Evolutionary conservation across 1,140 invertebrate genomes (phyloP), one percentile per base, ranked within the genome.

Genomic region (Cepaea nemoralis): DNA sequence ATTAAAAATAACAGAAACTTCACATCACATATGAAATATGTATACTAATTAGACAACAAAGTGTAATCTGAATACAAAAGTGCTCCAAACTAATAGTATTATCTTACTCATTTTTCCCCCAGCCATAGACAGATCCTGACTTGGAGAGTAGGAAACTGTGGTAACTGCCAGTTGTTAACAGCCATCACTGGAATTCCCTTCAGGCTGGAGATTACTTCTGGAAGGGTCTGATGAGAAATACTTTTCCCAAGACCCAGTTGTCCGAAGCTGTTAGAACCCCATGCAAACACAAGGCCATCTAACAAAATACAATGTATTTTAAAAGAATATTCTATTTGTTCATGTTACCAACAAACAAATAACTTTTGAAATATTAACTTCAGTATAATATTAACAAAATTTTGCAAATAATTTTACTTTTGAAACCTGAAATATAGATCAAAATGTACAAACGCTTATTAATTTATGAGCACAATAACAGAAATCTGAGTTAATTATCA

Each of bases 41-140:
- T n/a, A n/a, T n/a, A n/a, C n/a, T n/a, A n/a, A n/a, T n/a, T n/a
- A n/a, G n/a, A n/a, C n/a, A n/a, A n/a, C n/a, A n/a, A n/a, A n/a
- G n/a, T n/a, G n/a, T n/a, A n/a, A n/a, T n/a, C n/a, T n/a, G n/a
- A n/a, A n/a, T n/a, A n/a, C n/a, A n/a, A n/a, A n/a, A n/a, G n/a
- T n/a, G n/a, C n/a, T n/a, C n/a, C n/a, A n/a, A n/a, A n/a, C n/a
- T n/a, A n/a, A n/a, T n/a, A n/a, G n/a, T 12, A 55, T 19, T 37
- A 12, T 70, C 67, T 79, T 79, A 91, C 74, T 93, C 94, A 91
- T 98, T 99, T 92, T 95, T 96, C 35, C 97, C 97, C 96, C 96
- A 98, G 27, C 95, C 96, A 93, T 95, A 98, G 16, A 98, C 94
- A 69, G 95, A 95, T 85, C 96, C 96, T 87, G 94, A 94, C 89